Evolutionary conservation across 2,888 invertebrate genomes (phyloP), one percentile per base, ranked within the genome.

Genomic region (Aethes cnicana): DNA sequence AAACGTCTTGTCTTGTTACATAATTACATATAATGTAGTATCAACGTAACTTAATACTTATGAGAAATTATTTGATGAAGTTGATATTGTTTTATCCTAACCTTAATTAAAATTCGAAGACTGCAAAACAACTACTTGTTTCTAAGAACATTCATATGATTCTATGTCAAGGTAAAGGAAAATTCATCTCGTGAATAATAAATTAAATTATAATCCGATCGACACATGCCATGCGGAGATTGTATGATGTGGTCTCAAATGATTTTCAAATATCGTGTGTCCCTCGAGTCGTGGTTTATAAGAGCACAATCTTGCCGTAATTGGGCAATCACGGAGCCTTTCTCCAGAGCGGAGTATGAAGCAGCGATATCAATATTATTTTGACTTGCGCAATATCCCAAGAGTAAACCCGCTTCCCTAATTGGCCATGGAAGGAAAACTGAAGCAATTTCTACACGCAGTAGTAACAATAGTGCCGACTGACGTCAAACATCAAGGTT

Each of bases 101-200:
- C n/a, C n/a, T n/a, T n/a, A n/a, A 46, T 30, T 20, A 8, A 30
- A n/a, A 41, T 35, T 20, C 17, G 21, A 30, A 21, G 9, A 9
- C 23, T 11, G 26, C 21, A 63, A 62, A 74, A 70, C 68, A 70
- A 71, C 69, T 71, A 67, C 69, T 63, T 71, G 73, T 74, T 77
- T 78, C 73, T 74, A 73, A 72, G 74, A 77, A 82, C 78, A 76
- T 75, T 74, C 76, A 74, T 77, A 81, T 78, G 74, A 69, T 75
- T 81, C 72, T 71, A 74, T 80, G 77, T 78, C 80, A 84, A 85
- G 82, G 84, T 72, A 41, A 43, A 30, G 12, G 50, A 14, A 43
- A 43, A 49, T 28, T 36, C 39, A 12, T 23, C 20, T 20, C 0
- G 11, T 36, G 8, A 4, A 4, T 16, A 8, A n/a, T 32, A 16